phyloP scores from a whole-genome alignment of 2,888 invertebrate genomes.

The Gymnoscelis rufifasciata region DNA sequence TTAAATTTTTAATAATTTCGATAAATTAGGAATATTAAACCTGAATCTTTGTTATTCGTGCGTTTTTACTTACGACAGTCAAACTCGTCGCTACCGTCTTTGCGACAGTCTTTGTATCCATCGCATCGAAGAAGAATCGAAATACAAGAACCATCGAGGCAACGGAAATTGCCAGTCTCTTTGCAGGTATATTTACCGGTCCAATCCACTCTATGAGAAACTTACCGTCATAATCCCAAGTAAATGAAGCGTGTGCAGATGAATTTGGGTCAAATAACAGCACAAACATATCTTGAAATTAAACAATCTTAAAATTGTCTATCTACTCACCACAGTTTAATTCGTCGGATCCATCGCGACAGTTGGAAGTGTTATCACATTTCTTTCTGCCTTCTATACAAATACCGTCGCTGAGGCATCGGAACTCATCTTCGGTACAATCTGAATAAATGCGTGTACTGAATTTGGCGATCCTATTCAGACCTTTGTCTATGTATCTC shows the following conservation, averaged over 20 bases:
- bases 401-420: conserved; percentile 78
- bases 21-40: conserved; percentile 1
- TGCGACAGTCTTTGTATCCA: conserved; percentile 84
- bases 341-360: conserved; percentile 82
- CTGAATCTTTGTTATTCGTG: conserved; percentile 10
- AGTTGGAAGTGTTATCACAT: conserved; percentile 78
- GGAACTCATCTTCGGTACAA: conserved; percentile 73
- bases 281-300: neutral
- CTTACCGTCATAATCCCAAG: conserved; percentile 52
- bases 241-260: conserved; percentile 45
- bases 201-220: conserved; percentile 49
- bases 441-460: conserved; percentile 34
- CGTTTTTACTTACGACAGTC: conserved; percentile 79
- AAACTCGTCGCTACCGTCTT: conserved; percentile 81
- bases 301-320: neutral
- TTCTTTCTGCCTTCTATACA: conserved; percentile 78
- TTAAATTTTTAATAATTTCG: too few species aligned
- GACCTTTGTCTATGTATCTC: too few species aligned
- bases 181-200: conserved; percentile 59
- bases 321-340: conserved; percentile 64
- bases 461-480: too few species aligned
- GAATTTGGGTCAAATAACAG: neutral
- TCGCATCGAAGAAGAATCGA: conserved; percentile 84
- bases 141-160: conserved; percentile 86
- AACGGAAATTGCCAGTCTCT: conserved; percentile 82